These are phyloP conservation scores for Apogon talboti DNA, from an alignment of 2,797 vertebrate species.

Conservation along the genomic window DNA sequence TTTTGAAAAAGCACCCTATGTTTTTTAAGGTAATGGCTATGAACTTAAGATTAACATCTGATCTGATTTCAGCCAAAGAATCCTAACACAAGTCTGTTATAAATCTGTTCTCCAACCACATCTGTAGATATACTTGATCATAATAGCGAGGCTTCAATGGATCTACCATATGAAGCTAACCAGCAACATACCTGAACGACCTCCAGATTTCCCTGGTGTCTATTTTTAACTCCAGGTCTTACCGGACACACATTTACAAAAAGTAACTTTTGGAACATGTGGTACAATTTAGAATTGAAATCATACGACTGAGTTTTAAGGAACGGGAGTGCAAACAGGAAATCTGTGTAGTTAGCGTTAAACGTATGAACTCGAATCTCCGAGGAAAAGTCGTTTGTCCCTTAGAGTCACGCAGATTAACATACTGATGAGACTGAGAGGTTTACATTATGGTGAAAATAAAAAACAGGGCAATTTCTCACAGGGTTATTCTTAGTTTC, in stretches of 20 bases:
- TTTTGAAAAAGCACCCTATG: conserved; percentile 33
- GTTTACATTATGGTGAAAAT: conserved; percentile 31
- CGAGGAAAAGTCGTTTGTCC: conserved; percentile 21
- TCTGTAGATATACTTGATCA: conserved; percentile 78
- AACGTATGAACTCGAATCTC: conserved; percentile 35
- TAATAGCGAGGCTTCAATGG: conserved; percentile 67
- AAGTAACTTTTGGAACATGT: conserved; percentile 68
- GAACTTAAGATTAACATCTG: conserved; percentile 72
- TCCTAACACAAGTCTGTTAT: conserved; percentile 63
- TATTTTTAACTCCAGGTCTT: conserved; percentile 71
- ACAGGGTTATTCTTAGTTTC: conserved; percentile 50
- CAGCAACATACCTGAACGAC: conserved; percentile 78
- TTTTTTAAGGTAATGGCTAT: conserved; percentile 48
- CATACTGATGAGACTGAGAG: conserved; percentile 15
- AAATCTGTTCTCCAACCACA: conserved; percentile 75
- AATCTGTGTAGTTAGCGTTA: conserved; percentile 46
- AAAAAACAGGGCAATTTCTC: conserved; percentile 49
- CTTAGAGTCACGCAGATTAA: conserved; percentile 8
- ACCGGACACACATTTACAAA: conserved; percentile 61
- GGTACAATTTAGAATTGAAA: conserved; percentile 67
- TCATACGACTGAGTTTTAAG: conserved; percentile 47
- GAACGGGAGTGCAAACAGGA: conserved; percentile 59
- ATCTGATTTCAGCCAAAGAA: conserved; percentile 70
- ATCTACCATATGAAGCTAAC: conserved; percentile 76
- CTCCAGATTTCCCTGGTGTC: conserved; percentile 72